Percentiles rank a stretch among this genome's conserved stretches.
Evolutionary conservation across 2,797 vertebrate species (phyloP).

Genomic region (Sciurus vulgaris): DNA sequence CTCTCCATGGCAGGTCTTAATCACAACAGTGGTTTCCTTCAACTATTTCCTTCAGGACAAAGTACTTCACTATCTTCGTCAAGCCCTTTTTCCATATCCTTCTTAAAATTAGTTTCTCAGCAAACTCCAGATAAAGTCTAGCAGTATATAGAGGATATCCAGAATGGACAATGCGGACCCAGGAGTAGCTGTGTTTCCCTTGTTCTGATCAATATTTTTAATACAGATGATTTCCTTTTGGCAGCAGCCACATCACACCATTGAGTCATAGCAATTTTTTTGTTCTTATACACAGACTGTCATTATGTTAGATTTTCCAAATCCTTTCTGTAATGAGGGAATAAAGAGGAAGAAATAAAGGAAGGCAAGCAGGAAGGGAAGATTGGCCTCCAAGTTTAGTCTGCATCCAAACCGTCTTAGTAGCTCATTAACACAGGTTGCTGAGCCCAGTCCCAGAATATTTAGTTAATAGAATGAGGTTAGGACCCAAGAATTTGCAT

Average conservation of each 20-base stretch:
- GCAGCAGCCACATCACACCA: background rate
- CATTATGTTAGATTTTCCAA: constrained; percentile 59
- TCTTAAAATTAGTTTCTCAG: background rate
- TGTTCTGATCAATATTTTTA: background rate
- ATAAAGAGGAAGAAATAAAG: background rate
- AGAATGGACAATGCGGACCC: background rate
- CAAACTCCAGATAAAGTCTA: background rate
- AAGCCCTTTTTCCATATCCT: background rate
- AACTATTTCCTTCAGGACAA: background rate
- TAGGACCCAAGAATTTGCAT: background rate
- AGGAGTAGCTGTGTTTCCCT: background rate
- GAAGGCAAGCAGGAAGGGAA: background rate
- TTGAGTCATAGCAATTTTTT: background rate
- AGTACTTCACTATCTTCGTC: too few relatives aligned
- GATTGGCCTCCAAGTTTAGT: background rate
- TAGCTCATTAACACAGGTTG: background rate
- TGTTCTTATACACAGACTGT: constrained; percentile 2
- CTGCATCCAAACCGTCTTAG: background rate
- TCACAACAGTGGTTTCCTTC: background rate
- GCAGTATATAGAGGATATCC: background rate
- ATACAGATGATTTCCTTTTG: constrained; percentile 2
- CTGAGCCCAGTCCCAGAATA: too few relatives aligned
- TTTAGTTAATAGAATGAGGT: background rate
- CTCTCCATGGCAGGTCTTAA: background rate
- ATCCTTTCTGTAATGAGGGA: constrained; percentile 53